Conservation (phyloP, 2,888 invertebrate genomes). For the Amphipoea oculea region DNA sequence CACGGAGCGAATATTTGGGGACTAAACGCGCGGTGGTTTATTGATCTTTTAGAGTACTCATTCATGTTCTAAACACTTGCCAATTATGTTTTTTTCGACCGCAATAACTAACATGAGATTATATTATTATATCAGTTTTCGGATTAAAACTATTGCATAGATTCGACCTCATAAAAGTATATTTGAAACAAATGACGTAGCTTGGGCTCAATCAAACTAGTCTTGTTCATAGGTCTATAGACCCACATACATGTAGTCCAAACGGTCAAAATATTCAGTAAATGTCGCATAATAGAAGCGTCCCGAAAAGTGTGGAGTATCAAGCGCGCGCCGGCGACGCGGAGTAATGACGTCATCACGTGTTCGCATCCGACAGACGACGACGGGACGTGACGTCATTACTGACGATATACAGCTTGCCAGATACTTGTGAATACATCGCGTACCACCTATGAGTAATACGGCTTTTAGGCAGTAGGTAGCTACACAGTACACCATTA, state of each 20-base stretch:
- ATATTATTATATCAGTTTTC: not conserved
- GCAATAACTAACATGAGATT: not conserved
- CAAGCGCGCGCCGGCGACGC: not conserved
- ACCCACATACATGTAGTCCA: not conserved
- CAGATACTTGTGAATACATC: not conserved
- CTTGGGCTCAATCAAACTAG: not conserved
- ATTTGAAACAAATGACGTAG: not conserved
- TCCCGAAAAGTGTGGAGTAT: not conserved
- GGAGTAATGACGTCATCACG: constrained; percentile 30
- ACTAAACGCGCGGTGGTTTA: not conserved
- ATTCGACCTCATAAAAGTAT: not conserved
- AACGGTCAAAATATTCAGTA: not conserved
- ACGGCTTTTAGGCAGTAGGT: not conserved
- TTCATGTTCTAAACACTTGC: not conserved
- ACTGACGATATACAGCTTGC: not conserved
- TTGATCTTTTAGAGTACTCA: not conserved
- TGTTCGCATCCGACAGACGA: not conserved
- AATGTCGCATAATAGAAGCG: not conserved
- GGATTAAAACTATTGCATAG: not conserved
- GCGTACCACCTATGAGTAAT: not conserved
- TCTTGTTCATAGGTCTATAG: not conserved
- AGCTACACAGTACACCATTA: not conserved
- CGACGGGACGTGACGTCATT: constrained; percentile 21
- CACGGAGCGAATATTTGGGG: not conserved
- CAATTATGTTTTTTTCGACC: not conserved